Evolutionary conservation across 1,140 invertebrate genomes (phyloP).

Genomic region (Drosophila kurseongensis): DNA sequence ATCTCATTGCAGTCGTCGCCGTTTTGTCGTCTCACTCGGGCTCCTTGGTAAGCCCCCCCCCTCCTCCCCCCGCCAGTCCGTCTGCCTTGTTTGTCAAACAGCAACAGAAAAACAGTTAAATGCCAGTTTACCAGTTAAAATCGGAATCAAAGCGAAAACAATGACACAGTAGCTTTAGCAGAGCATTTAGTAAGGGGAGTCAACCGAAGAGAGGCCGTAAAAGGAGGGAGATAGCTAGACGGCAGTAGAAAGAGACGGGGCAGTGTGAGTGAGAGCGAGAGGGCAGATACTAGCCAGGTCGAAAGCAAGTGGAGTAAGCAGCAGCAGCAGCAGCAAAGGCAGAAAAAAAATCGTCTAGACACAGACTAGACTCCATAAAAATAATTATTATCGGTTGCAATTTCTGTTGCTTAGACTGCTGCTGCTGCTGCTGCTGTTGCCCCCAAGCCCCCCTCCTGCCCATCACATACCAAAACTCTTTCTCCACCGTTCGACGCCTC

Average conservation of each 20-base stretch:
- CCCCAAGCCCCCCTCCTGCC: not conserved
- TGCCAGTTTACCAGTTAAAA: constrained; percentile 82
- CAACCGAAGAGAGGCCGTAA: constrained; percentile 17
- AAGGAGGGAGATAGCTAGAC: constrained; percentile 16
- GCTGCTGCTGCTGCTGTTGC: constrained; percentile 30
- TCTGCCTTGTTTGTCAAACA: constrained; percentile 81
- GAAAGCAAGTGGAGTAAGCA: constrained; percentile 65
- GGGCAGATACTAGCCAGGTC: constrained; percentile 53
- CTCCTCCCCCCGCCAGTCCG: constrained; percentile 33
- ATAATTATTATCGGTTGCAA: constrained; percentile 85
- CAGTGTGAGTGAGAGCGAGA: constrained; percentile 10
- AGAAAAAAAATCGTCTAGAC: constrained; percentile 84
- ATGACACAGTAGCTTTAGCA: constrained; percentile 76
- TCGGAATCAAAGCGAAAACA: constrained; percentile 83
- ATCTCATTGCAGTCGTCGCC: constrained; percentile 55
- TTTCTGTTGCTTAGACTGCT: constrained; percentile 70
- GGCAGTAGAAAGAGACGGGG: constrained; percentile 10
- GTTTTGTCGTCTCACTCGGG: constrained; percentile 26
- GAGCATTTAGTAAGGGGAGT: constrained; percentile 39
- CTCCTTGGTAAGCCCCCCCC: not conserved
- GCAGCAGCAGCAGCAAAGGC: constrained; percentile 43
- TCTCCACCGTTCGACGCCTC: constrained; percentile 39
- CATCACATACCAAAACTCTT: constrained; percentile 32
- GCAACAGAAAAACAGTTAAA: constrained; percentile 83
- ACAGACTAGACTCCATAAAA: constrained; percentile 85